These are phyloP conservation scores for Lanistes nyassanus DNA, from an alignment of 1,140 invertebrate species.

Conservation along the genomic window DNA sequence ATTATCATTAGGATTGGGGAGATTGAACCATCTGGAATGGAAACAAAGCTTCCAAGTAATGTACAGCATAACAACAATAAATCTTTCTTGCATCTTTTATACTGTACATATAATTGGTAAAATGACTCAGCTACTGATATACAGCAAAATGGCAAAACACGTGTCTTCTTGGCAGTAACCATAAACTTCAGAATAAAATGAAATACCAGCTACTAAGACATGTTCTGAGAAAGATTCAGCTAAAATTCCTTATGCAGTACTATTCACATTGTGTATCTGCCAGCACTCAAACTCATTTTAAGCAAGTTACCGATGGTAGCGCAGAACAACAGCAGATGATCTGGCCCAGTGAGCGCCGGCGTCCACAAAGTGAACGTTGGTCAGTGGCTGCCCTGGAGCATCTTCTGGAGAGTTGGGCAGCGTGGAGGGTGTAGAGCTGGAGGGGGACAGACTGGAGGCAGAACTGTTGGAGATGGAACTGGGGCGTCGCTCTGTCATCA, in stretches of 20 bases:
- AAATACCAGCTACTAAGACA: too few species aligned
- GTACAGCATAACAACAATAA: too few species aligned
- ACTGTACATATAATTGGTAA: too few species aligned
- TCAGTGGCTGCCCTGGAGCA: constrained; percentile 32
- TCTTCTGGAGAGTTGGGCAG: constrained; percentile 56
- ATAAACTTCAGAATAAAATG: too few species aligned
- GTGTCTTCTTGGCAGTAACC: too few species aligned
- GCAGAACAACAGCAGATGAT: constrained; percentile 76
- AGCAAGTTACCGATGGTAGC: constrained; percentile 72
- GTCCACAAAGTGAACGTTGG: constrained; percentile 52
- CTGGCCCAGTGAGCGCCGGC: constrained; percentile 74
- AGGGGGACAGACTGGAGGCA: constrained; percentile 46
- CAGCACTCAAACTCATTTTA: neutral
- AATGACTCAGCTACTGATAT: too few species aligned
- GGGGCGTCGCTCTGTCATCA: constrained; percentile 39
- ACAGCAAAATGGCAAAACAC: too few species aligned
- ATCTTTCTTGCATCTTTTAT: too few species aligned
- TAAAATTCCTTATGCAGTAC: too few species aligned
- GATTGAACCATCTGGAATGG: constrained; percentile 60
- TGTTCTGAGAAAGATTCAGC: too few species aligned
- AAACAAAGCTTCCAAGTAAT: too few species aligned
- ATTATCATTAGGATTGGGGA: constrained; percentile 66
- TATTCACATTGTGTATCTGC: too few species aligned
- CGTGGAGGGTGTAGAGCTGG: constrained; percentile 45
- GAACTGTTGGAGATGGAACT: constrained; percentile 39